A percentile compares a stretch with the other conserved stretches of the same genome.
Evolutionary conservation across 2,797 vertebrate genomes (phyloP).

Genomic region (Muscicapa comitata): DNA sequence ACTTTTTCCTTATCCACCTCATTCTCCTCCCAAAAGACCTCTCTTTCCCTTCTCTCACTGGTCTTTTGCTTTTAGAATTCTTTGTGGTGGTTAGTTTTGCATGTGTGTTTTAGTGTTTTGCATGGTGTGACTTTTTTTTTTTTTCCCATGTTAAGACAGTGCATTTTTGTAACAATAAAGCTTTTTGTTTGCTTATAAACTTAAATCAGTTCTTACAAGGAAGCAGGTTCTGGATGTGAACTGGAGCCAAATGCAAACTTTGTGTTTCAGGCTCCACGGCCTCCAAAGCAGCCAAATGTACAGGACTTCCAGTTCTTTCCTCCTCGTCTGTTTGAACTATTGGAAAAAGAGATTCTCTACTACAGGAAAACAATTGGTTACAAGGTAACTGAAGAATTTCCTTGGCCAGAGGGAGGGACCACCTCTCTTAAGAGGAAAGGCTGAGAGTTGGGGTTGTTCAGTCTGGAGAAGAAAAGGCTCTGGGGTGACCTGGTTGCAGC

Average conservation of each 20-base stretch:
- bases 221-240: background rate
- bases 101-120: background rate
- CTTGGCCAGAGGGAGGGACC: background rate
- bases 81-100: background rate
- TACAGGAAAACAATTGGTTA: slow-evolving; percentile 99
- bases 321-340: slow-evolving; percentile 94
- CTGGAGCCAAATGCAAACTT: background rate
- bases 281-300: slow-evolving; percentile 98
- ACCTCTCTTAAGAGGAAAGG: background rate
- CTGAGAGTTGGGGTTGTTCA: background rate
- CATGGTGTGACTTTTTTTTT: background rate
- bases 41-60: background rate
- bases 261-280: slow-evolving; percentile 88
- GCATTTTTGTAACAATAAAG: background rate
- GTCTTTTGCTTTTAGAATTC: background rate
- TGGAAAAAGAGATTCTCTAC: slow-evolving; percentile 98
- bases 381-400: slow-evolving; percentile 80
- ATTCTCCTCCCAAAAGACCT: background rate
- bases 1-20: fast-evolving
- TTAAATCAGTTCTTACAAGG: background rate
- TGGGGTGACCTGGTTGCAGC: background rate
- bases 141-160: background rate
- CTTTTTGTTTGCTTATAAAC: background rate
- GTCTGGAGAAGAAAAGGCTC: background rate
- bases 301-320: slow-evolving; percentile 99